Conservation (phyloP, 2,797 vertebrate genomes). For the Adelosebastes latens region DNA sequence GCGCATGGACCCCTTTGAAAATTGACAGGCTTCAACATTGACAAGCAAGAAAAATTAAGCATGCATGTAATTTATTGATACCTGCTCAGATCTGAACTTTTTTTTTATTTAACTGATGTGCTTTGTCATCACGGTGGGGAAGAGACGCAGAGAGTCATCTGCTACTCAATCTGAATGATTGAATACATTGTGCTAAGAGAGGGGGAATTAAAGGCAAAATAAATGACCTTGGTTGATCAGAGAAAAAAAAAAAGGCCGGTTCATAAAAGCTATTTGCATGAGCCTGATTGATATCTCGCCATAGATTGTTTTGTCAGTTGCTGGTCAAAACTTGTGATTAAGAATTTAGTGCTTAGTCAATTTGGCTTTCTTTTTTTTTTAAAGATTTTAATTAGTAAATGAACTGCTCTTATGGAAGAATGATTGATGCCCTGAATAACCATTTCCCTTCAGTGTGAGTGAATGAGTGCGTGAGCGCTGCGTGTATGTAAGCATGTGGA, state of each 20-base stretch:
- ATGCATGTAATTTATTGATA: slow-evolving; percentile 75
- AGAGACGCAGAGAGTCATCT: slow-evolving; percentile 30
- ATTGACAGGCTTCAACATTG: slow-evolving; percentile 73
- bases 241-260: slow-evolving; percentile 51
- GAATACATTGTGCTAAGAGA: slow-evolving; percentile 58
- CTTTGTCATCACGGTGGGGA: slow-evolving; percentile 41
- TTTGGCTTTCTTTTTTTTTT: slow-evolving; percentile 89
- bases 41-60: slow-evolving; percentile 74
- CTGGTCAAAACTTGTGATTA: slow-evolving; percentile 86
- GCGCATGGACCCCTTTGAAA: slow-evolving; percentile 43
- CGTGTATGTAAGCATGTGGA: slow-evolving; percentile 67
- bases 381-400: slow-evolving; percentile 96
- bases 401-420: slow-evolving; percentile 88
- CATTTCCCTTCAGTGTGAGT: slow-evolving; percentile 59
- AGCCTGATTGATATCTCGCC: slow-evolving; percentile 77
- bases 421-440: slow-evolving; percentile 89
- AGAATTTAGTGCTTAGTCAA: slow-evolving; percentile 89
- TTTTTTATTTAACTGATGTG: slow-evolving; percentile 23
- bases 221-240: slow-evolving; percentile 60
- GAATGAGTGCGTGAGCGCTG: slow-evolving; percentile 57
- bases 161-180: slow-evolving; percentile 68
- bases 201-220: slow-evolving; percentile 68
- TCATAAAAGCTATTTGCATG: slow-evolving; percentile 70
- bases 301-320: slow-evolving; percentile 77
- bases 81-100: slow-evolving; percentile 62